Percentiles rank a stretch among this genome's conserved stretches.
phyloP scores from a whole-genome alignment of 2,888 invertebrate genomes.

The Campopleginae sp. region DNA sequence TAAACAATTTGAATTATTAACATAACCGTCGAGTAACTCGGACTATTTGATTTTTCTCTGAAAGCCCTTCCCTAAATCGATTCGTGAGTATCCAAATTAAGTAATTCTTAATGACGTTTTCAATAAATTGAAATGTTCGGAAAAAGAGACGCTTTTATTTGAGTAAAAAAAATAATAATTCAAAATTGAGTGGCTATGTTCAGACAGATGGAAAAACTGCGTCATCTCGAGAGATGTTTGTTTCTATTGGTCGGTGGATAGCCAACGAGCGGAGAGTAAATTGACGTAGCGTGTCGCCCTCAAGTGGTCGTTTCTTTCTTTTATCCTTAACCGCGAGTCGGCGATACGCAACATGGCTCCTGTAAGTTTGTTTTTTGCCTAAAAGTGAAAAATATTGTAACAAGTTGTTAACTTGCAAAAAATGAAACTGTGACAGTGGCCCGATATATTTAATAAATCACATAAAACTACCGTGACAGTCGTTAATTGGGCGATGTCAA shows the following conservation, averaged over 20 bases:
- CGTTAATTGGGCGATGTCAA: conserved; percentile 50
- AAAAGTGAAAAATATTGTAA: conserved; percentile 42
- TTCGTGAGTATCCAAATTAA: not conserved
- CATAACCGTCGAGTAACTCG: not conserved
- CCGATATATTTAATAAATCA: not conserved
- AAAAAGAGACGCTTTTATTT: not conserved
- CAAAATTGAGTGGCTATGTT: not conserved
- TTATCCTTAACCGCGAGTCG: conserved; percentile 55
- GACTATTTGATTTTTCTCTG: not conserved
- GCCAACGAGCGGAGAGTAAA: not conserved
- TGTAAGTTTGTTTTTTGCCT: conserved; percentile 74
- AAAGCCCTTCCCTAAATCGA: not conserved
- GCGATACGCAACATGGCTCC: conserved; percentile 77
- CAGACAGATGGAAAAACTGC: not conserved
- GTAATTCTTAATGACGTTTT: not conserved
- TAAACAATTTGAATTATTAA: not conserved
- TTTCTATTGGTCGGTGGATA: not conserved
- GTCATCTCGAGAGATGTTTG: not conserved
- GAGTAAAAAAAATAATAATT: not conserved
- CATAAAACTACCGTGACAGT: conserved; percentile 14
- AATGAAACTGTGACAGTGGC: conserved; percentile 35
- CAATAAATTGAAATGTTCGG: not conserved
- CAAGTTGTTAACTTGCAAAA: conserved; percentile 40
- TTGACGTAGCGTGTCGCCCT: conserved; percentile 3
- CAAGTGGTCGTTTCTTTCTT: conserved; percentile 70